Evolutionary conservation across 2,888 invertebrate genomes (phyloP), one percentile per base, ranked within the genome.

Genomic region (Nomada ferruginata): DNA sequence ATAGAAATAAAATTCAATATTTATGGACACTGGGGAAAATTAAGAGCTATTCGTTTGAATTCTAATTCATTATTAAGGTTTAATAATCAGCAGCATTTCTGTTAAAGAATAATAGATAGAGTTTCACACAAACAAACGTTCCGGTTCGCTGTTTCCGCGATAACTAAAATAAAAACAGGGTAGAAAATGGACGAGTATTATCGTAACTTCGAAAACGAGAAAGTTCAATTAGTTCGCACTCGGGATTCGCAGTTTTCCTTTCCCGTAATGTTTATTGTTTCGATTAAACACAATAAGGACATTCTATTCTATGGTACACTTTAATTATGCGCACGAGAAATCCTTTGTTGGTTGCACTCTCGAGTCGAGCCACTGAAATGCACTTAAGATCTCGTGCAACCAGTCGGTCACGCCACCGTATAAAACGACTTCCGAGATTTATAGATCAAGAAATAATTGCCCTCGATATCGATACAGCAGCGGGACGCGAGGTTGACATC

Each of bases 391-490:
- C 73, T 53, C 64, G 72, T 60, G 73, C 70, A 77, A 71, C 70
- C 74, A 61, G 61, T 72, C 68, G 78, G 83, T 83, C 83, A 71
- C 77, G 75, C 82, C 79, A 68, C 60, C 83, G 63, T 72, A 64
- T 78, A 78, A 76, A 83, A 79, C 84, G 61, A 70, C 70, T 44
- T 61, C 53, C 53, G 61, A 71, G 82, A 82, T 83, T 83, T 78
- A 83, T 83, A 75, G 71, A 75, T 75, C 71, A 66, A 82, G 77
- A 77, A 83, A 72, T 83, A 83, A 83, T 83, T 83, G 82, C 77
- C 66, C 80, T 47, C 77, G 26, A 81, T 72, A 73, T 78, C 78
- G 69, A 63, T 53, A 59, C 65, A 42, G 29, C 23, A 36, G 15
- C 60, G 36, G 29, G 13, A 63, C 76, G 76, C 57, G 72, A 77